Percentiles rank a stretch among this genome's conserved stretches.
Conservation (phyloP, 2,113 vertebrate species). For the Strix aluco region DNA sequence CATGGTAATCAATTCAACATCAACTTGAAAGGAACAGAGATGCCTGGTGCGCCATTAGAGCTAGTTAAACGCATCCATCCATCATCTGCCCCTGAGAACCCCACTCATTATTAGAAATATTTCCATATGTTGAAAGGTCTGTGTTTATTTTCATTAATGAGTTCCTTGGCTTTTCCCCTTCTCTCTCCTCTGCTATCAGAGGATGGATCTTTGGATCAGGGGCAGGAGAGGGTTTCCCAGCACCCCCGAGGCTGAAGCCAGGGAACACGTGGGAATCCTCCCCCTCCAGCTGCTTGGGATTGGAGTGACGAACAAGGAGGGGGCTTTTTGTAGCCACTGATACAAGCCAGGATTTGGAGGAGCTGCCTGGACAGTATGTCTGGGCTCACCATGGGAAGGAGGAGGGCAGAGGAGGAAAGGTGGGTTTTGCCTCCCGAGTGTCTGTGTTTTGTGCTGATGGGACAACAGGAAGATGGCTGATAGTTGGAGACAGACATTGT, state of each 20-base stretch:
- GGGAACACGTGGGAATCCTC: not conserved
- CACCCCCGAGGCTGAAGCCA: rapidly evolving
- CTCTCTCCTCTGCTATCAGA: not conserved
- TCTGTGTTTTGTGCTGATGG: not conserved
- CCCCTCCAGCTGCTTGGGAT: not conserved
- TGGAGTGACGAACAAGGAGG: not conserved
- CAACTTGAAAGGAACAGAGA: not conserved
- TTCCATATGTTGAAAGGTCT: not conserved
- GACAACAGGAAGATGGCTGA: not conserved
- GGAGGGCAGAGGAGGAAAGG: not conserved
- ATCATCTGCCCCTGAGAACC: not conserved
- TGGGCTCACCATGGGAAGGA: rapidly evolving
- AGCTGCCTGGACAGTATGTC: not conserved
- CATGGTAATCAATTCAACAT: not conserved
- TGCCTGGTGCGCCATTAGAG: not conserved
- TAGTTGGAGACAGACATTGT: rapidly evolving
- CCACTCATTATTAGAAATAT: not conserved
- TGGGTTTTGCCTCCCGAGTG: not conserved
- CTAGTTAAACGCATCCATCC: not conserved
- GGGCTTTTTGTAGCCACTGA: not conserved
- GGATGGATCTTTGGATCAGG: not conserved
- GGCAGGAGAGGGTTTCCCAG: not conserved
- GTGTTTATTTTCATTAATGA: not conserved
- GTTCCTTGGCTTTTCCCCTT: not conserved
- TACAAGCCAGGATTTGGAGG: not conserved